These are phyloP conservation scores for Brachionus asplanchnoidis DNA, from an alignment of 1,140 invertebrate genomes.

Conservation along the genomic window DNA sequence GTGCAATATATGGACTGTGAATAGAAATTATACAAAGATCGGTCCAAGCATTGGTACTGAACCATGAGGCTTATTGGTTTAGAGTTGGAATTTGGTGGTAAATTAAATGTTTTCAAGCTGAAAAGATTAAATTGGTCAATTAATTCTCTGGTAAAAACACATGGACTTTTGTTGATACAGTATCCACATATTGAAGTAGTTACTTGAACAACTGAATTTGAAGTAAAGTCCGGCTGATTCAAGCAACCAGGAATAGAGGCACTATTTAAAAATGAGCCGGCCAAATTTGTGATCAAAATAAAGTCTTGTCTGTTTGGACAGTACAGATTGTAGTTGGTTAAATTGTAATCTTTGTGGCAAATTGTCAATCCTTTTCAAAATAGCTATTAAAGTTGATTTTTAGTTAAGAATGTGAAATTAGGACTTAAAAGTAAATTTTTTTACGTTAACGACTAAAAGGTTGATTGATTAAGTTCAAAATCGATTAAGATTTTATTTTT, in stretches of 20 bases:
- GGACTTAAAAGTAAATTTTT: no score
- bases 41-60: constrained; percentile 9
- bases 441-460: no score
- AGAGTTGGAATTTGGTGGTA: background rate
- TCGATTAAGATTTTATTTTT: no score
- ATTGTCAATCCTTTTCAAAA: constrained; percentile 8
- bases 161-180: constrained; percentile 1
- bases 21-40: background rate
- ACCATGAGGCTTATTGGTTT: background rate
- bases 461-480: no score
- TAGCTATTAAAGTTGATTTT: background rate
- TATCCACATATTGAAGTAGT: background rate
- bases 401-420: no score
- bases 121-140: background rate
- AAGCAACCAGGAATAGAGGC: background rate
- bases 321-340: constrained; percentile 32
- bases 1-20: background rate
- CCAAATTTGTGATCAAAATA: background rate
- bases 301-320: background rate
- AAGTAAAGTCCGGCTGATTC: background rate
- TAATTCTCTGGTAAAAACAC: background rate
- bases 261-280: background rate
- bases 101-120: background rate
- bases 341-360: background rate
- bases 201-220: background rate